Evolutionary conservation across 37 sponge, comb jelly and placozoan genomes (phyloP).

Genomic region (Geodia barretti): DNA sequence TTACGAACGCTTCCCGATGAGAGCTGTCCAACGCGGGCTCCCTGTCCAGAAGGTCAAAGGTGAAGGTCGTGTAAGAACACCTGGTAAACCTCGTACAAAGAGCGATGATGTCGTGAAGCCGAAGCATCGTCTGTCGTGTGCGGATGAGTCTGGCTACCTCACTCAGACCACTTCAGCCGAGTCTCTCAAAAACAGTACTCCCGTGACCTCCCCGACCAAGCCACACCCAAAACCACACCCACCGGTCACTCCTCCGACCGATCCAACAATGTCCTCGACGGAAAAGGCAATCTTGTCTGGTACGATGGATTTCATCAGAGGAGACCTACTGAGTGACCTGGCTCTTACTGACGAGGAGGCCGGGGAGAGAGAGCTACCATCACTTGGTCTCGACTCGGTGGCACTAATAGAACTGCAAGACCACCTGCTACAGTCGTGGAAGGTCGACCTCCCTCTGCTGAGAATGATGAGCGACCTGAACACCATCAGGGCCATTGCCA

Average conservation of each 20-base stretch:
- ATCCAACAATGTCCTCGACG: background rate
- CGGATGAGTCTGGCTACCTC: constrained; percentile 25
- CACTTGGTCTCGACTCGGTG: background rate
- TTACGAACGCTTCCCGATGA: constrained; percentile 36
- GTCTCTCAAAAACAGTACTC: background rate
- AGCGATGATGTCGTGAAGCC: background rate
- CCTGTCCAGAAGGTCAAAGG: background rate
- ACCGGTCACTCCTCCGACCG: background rate
- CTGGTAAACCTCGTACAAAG: background rate
- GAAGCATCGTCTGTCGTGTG: background rate
- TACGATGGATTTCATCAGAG: background rate
- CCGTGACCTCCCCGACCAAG: background rate
- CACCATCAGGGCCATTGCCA: background rate
- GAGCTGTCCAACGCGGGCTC: background rate
- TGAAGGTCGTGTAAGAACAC: background rate
- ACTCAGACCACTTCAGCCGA: constrained; percentile 14
- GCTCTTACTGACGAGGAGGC: background rate
- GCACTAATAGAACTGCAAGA: background rate
- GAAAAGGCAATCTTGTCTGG: background rate
- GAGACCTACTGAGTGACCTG: background rate
- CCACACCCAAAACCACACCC: background rate
- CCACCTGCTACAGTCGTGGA: background rate
- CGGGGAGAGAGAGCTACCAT: background rate
- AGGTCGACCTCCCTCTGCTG: background rate
- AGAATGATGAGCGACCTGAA: background rate